Evolutionary conservation across 2,888 invertebrate species (phyloP).

Genomic region (Nemurella pictetii): DNA sequence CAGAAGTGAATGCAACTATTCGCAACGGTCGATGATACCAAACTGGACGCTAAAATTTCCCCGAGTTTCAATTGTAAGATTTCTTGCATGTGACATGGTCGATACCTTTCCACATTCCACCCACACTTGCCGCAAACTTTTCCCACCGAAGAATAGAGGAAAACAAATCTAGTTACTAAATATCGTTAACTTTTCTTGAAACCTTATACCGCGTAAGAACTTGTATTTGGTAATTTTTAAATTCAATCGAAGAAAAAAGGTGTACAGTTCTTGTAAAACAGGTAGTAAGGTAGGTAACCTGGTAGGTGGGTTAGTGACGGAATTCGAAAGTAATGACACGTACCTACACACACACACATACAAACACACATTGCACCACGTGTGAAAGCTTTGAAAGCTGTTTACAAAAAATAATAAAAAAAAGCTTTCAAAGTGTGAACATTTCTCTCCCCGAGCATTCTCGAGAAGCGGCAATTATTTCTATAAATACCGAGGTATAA

Average conservation of each 20-base stretch:
- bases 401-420: neutral
- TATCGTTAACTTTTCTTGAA: neutral
- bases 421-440: neutral
- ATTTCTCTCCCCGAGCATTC: neutral
- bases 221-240: neutral
- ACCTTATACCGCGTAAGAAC: neutral
- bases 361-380: neutral
- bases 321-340: too few relatives aligned
- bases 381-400: neutral
- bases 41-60: too few relatives aligned
- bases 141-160: neutral
- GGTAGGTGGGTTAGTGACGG: neutral
- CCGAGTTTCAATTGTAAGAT: neutral
- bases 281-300: neutral
- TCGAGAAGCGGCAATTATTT: neutral
- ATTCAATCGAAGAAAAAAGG: neutral
- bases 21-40: too few relatives aligned
- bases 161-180: neutral
- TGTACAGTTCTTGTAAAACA: neutral
- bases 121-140: neutral
- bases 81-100: neutral
- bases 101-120: neutral
- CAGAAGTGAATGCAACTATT: too few relatives aligned
- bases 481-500: neutral
- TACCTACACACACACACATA: too few relatives aligned